A percentile compares a stretch with the other conserved stretches of the same genome.
phyloP scores from a whole-genome alignment of 2,113 vertebrate species.

The Oncorhynchus clarkii region DNA sequence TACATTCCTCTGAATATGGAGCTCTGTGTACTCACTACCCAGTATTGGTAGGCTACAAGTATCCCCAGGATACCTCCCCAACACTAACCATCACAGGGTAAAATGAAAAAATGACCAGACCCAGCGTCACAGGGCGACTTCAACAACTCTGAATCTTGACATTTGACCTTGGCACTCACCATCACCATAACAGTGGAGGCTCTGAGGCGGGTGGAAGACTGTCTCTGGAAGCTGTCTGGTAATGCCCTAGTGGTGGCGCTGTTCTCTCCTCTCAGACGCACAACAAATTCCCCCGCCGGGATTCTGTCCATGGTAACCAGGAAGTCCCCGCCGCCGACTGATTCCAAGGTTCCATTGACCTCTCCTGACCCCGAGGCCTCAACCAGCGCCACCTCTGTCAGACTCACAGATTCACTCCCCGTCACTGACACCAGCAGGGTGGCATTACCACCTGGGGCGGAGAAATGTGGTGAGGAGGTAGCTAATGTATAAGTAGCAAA shows the following conservation, averaged over 20 bases:
- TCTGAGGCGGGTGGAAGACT: conserved; percentile 48
- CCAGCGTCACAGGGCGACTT: too few species aligned
- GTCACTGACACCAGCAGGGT: conserved; percentile 57
- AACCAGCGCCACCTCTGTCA: conserved; percentile 56
- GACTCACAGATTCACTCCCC: conserved; percentile 32
- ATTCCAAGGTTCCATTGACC: conserved; percentile 32
- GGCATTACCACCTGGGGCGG: conserved; percentile 36
- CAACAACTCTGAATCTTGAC: too few species aligned
- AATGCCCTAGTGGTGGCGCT: background rate
- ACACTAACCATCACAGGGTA: too few species aligned
- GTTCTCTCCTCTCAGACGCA: conserved; percentile 46
- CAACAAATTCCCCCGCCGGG: conserved; percentile 45
- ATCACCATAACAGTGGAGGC: conserved; percentile 51
- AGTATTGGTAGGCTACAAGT: too few species aligned
- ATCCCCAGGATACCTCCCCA: too few species aligned
- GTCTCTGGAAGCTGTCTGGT: conserved; percentile 49
- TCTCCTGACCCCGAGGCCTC: conserved; percentile 25
- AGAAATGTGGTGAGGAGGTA: background rate
- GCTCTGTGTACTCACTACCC: too few species aligned
- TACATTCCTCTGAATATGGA: too few species aligned
- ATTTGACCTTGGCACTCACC: conserved; percentile 41
- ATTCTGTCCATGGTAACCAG: conserved; percentile 41
- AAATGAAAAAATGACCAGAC: too few species aligned
- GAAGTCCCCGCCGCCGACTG: conserved; percentile 29
- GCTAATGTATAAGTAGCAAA: background rate